Evolutionary conservation across 2,113 vertebrate genomes (phyloP).

Genomic region (Chaetops frenatus): DNA sequence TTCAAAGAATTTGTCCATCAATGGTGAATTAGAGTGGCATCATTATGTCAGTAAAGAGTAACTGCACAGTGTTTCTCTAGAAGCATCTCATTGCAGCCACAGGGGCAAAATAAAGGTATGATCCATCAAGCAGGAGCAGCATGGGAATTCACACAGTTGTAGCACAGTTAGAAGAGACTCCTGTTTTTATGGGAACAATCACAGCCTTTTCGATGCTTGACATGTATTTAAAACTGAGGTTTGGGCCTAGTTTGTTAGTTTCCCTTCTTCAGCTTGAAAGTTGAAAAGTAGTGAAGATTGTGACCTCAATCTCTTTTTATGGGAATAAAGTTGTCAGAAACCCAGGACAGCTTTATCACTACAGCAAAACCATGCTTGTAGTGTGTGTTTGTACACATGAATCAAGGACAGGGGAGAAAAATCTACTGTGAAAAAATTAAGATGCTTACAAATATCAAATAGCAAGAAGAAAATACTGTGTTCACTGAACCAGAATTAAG

Average conservation of each 20-base stretch:
- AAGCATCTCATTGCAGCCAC: neutral
- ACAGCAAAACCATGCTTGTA: neutral
- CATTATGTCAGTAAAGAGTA: neutral
- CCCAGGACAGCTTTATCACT: accelerated
- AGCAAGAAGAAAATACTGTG: neutral
- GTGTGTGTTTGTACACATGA: neutral
- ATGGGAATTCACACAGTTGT: neutral
- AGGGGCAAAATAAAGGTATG: neutral
- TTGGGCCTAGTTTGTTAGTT: neutral
- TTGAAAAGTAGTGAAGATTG: neutral
- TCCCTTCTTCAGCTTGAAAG: neutral
- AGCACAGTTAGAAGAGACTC: neutral
- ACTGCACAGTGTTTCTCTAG: neutral
- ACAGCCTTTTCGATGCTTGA: neutral
- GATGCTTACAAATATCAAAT: neutral
- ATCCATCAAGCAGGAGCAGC: neutral
- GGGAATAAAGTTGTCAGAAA: neutral
- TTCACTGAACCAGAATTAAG: neutral
- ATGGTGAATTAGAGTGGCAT: neutral
- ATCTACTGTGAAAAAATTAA: neutral
- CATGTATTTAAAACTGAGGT: neutral
- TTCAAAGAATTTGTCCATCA: neutral
- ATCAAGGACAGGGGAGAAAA: neutral
- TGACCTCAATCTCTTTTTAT: neutral
- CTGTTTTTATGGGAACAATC: neutral